Evolutionary conservation across 37 sponge, comb jelly and placozoan genomes (phyloP), one percentile per base, ranked within the genome.

Genomic region (Beroe ovata): DNA sequence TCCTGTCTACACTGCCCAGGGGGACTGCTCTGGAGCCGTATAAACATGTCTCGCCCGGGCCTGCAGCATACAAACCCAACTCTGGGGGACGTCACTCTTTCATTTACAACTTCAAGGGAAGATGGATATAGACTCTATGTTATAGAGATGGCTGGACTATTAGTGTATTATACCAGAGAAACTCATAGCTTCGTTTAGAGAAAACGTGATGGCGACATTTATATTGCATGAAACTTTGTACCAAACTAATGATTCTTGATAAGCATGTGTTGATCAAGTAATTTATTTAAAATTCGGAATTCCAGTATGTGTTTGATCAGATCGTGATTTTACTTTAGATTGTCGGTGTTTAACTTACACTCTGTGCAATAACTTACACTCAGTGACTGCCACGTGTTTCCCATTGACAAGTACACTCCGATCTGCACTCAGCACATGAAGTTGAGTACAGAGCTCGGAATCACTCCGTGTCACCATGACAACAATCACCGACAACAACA

Each of bases 51-150:
- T 77, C 84, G 4, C 84, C 84, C 23, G 84, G 84, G 0, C 84
- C 84, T 4, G 84, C 84, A 21, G 84, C 84, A 3, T 77, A 77
- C 54, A 77, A 77, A 41, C 84, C 84, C 21, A 77, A 77, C 22
- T 4, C 26, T 8, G 21, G 54, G 54, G 38, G 33, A 8, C 39
- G 33, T n/a, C 84, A 77, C 38, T 77, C 84, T 23, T 77, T 77
- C 47, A 77, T 77, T 26, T 77, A 77, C 28, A 77, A 77, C 84
- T 77, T 77, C 84, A 77, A 77, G 54, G 84, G 84, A 20, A 29
- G 84, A 1, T 77, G 84, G 84, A 77, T 77, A 14, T 77, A 77
- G 29, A n/a, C n/a, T n/a, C n/a, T n/a, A n/a, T n/a, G n/a, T n/a
- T n/a, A n/a, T n/a, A n/a, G n/a, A n/a, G n/a, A n/a, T n/a, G n/a